phyloP scores from a whole-genome alignment of 2,113 vertebrate species.

The Forbesichthys papilliferus region DNA sequence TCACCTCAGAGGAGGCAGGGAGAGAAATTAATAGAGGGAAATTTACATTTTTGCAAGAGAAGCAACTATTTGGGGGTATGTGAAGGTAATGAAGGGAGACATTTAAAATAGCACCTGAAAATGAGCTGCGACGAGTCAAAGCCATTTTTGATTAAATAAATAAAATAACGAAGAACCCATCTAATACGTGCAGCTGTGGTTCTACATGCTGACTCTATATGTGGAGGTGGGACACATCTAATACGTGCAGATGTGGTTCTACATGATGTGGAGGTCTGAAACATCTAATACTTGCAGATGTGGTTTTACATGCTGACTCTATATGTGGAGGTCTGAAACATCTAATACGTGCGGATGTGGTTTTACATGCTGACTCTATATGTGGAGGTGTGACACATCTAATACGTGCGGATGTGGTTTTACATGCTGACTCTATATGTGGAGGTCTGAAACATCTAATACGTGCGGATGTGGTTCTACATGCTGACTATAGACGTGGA shows the following conservation, averaged over 20 bases:
- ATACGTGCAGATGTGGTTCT: conserved; percentile 34
- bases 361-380: too few species aligned
- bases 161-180: conserved; percentile 20
- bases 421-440: conserved; percentile 12
- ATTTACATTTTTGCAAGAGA: conserved; percentile 56
- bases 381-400: not conserved
- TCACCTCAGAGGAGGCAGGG: conserved; percentile 42
- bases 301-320: too few species aligned
- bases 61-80: conserved; percentile 27
- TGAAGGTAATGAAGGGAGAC: conserved; percentile 39
- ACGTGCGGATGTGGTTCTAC: too few species aligned
- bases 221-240: not conserved
- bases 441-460: conserved; percentile 19
- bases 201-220: conserved; percentile 27
- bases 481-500: too few species aligned
- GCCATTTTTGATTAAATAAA: conserved; percentile 43
- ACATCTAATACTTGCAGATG: not conserved
- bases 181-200: conserved; percentile 32
- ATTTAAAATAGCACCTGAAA: conserved; percentile 46
- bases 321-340: conserved; percentile 29
- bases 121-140: conserved; percentile 41
- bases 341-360: not conserved
- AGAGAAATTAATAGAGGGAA: conserved; percentile 32
- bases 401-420: conserved; percentile 29
- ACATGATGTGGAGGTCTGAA: conserved; percentile 24